A percentile compares a stretch with the other conserved stretches of the same genome.
phyloP scores from a whole-genome alignment of 2,797 vertebrate genomes.

The Taenioides sp. region DNA sequence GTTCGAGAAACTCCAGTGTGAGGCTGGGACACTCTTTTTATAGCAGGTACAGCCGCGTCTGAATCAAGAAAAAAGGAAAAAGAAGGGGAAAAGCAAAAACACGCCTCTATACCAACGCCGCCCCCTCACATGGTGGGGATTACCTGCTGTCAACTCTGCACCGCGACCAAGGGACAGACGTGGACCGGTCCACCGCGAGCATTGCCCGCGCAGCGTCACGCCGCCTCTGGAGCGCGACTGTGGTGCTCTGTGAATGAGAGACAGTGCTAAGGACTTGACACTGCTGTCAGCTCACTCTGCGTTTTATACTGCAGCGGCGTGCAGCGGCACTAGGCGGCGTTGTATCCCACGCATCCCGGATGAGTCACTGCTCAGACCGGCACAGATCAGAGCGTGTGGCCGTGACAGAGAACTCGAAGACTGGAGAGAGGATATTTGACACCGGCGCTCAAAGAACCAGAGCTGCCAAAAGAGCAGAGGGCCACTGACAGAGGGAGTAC shows the following conservation, averaged over 20 bases:
- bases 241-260: background rate
- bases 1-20: slow-evolving; percentile 63
- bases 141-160: slow-evolving; percentile 83
- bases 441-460: too few relatives aligned
- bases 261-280: background rate
- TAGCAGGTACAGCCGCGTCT: slow-evolving; percentile 83
- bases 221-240: background rate
- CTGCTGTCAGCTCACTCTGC: background rate
- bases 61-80: slow-evolving; percentile 77
- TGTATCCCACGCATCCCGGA: background rate
- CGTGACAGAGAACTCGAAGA: background rate
- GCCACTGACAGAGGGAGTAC: too few relatives aligned
- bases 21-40: slow-evolving; percentile 87
- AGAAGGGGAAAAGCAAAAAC: slow-evolving; percentile 77
- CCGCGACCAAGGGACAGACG: slow-evolving; percentile 22
- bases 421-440: background rate
- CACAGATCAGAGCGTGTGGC: background rate
- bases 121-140: slow-evolving; percentile 96
- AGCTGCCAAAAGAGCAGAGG: too few relatives aligned
- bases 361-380: background rate
- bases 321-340: background rate
- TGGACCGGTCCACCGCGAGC: slow-evolving; percentile 11
- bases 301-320: background rate
- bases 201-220: background rate
- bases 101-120: slow-evolving; percentile 88